Base-by-base conservation (phyloP, 2,113 vertebrate species). In the Gymnobelideus leadbeateri region DNA sequence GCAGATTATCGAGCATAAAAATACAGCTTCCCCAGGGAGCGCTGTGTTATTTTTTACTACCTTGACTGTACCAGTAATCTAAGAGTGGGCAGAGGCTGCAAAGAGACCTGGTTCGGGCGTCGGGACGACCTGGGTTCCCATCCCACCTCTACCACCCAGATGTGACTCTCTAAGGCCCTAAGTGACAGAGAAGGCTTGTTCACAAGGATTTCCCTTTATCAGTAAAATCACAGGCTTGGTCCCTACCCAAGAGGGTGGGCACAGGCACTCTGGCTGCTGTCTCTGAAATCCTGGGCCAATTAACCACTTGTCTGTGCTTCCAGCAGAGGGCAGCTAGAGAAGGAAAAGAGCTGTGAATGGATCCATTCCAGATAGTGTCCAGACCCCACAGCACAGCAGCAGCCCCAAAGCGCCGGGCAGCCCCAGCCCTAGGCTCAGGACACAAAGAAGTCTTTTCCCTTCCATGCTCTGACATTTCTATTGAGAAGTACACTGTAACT, bases 241-340 rank as follows among this genome's bases (percentile, higher is more conserved):
- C 68, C 68, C 37, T 77, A 3, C 68, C 14, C 68, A 16, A 16
- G 3, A 14, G 61, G 37, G 31, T 1, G 61, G 31, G 19, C 61
- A 19, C 4, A 12, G 61, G 37, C 0, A 37, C 0, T 7, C 10
- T 14, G 57, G 57, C 55, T 26, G 55, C 55, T 57, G 55, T 57
- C 8, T 57, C 31, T 11, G 0, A 12, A 68, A 3, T 4, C 61
- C 61, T 55, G 31, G 11, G 31, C 8, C 16, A 19, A 19, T 31
- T 31, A 3, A 25, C 57, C 25, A 24, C 26, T 12, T 61, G 4
- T 31, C 28, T 31, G 89, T 89, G 91, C 21, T 89, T 94, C 92
- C 93, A 94, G 91, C 50, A 97, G 94, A 89, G 57, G 93, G 89
- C 43, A 93, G 93, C 90, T 91, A 90, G 91, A 47, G 57, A 91